Evolutionary conservation across 2,113 vertebrate species (phyloP).

Genomic region (Antechinus flavipes): DNA sequence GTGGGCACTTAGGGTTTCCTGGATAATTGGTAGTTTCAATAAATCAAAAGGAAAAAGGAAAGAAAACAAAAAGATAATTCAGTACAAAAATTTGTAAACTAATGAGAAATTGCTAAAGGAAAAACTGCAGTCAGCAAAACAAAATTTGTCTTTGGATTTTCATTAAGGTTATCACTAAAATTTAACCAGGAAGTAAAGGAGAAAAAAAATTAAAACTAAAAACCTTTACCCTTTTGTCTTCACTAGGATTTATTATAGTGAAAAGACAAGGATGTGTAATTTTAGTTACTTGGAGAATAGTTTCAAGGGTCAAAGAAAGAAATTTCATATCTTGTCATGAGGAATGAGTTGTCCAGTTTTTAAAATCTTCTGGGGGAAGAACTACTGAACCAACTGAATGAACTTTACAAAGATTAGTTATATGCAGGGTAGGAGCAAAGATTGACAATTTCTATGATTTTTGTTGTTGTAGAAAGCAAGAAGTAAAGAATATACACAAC

Average conservation of each 20-base stretch:
- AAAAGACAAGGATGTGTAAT: neutral
- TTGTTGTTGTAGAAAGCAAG: neutral
- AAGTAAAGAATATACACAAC: neutral
- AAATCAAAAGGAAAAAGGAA: neutral
- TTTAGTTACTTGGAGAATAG: neutral
- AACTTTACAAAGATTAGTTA: neutral
- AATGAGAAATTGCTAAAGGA: neutral
- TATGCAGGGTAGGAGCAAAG: neutral
- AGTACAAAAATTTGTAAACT: neutral
- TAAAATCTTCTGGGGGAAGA: neutral
- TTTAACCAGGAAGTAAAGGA: neutral
- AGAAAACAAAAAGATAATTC: neutral
- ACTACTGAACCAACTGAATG: neutral
- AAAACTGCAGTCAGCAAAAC: neutral
- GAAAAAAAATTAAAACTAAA: neutral
- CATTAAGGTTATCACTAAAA: neutral
- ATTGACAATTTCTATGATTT: neutral
- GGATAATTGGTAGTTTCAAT: neutral
- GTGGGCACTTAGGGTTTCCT: neutral
- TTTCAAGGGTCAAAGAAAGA: neutral
- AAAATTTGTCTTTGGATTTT: neutral
- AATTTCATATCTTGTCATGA: neutral
- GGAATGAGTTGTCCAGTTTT: neutral
- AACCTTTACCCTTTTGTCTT: neutral
- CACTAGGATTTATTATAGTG: neutral